Evolutionary conservation across 2,888 invertebrate species (phyloP), one percentile per base, ranked within the genome.

Genomic region (Geophilus truncorum): DNA sequence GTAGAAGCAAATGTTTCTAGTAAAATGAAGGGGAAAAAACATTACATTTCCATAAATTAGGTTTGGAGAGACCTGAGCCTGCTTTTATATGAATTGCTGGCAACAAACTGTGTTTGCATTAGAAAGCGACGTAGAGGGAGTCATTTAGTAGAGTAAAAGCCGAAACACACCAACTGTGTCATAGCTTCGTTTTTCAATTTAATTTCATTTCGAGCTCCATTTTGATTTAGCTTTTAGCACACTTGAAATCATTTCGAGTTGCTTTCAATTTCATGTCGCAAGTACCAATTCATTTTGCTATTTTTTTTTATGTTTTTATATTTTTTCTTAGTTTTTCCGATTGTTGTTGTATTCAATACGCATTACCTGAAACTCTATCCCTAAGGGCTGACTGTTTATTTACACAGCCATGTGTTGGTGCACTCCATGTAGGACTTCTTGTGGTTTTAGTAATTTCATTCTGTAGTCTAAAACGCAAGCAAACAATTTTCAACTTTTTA

Each of bases 21-120:
- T 23, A 23, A 25, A 28, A n/a, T 9, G 70, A 70, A 70, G 28
- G 70, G 70, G 28, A 25, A 23, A 70, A 70, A 70, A 70, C 70
- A 70, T 70, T 70, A 70, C 70, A 70, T 70, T 70, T 70, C 70
- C 70, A 70, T 70, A 70, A 70, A 70, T 70, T 70, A 70, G 70
- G 70, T 70, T 70, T 70, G 70, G 70, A 70, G 70, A 70, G 70
- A 70, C 70, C 70, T 70, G 70, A 70, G 70, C 70, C 28, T 70
- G 70, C 70, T 70, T 70, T 70, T 70, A 70, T 70, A 70, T 70
- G 70, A 70, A 70, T 70, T 70, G 70, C 70, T 70, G 70, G 70
- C 70, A 70, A 23, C 70, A 70, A 70, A 70, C 70, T 70, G 70
- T 70, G 70, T 70, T 70, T 70, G 70, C 70, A 70, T 70, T 70